These are phyloP conservation scores for Agriopis aurantiaria DNA, from an alignment of 2,888 invertebrate genomes.

Conservation along the genomic window DNA sequence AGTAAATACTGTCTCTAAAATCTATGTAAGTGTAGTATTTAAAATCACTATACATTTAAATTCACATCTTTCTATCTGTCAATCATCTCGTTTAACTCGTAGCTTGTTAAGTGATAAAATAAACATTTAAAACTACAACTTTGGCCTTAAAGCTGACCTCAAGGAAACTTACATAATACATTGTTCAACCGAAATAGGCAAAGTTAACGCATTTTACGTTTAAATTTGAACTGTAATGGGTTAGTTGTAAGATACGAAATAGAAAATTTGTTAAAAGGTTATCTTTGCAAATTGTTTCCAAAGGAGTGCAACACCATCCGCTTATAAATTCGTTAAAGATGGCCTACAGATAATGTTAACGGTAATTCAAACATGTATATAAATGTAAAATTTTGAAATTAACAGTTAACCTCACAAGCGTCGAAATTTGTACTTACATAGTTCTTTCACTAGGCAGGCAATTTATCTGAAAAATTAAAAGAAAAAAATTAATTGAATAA, in stretches of 20 bases:
- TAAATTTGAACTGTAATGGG: slow-evolving; percentile 25
- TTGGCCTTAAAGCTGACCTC: slow-evolving; percentile 43
- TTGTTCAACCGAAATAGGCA: slow-evolving; percentile 38
- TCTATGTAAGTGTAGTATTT: background rate
- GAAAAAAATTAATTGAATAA: background rate
- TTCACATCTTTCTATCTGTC: slow-evolving; percentile 9
- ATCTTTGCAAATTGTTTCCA: slow-evolving; percentile 52
- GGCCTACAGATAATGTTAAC: slow-evolving; percentile 66
- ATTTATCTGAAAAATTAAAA: slow-evolving; percentile 40
- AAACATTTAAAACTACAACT: slow-evolving; percentile 35
- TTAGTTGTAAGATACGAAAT: slow-evolving; percentile 21
- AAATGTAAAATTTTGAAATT: slow-evolving; percentile 51
- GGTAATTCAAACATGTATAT: slow-evolving; percentile 51
- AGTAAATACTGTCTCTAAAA: no score
- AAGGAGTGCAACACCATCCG: slow-evolving; percentile 56
- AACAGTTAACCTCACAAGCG: slow-evolving; percentile 15
- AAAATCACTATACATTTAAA: background rate
- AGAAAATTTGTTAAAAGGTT: slow-evolving; percentile 18
- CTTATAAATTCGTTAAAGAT: slow-evolving; percentile 63
- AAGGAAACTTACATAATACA: slow-evolving; percentile 42
- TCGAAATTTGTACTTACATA: slow-evolving; percentile 52
- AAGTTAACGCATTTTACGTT: slow-evolving; percentile 1
- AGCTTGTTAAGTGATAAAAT: slow-evolving; percentile 32
- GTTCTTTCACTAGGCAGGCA: slow-evolving; percentile 24
- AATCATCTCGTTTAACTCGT: slow-evolving; percentile 15